Percentiles rank a stretch among this genome's conserved stretches.
phyloP scores from a whole-genome alignment of 2,113 vertebrate genomes.

The Mesitornis unicolor region DNA sequence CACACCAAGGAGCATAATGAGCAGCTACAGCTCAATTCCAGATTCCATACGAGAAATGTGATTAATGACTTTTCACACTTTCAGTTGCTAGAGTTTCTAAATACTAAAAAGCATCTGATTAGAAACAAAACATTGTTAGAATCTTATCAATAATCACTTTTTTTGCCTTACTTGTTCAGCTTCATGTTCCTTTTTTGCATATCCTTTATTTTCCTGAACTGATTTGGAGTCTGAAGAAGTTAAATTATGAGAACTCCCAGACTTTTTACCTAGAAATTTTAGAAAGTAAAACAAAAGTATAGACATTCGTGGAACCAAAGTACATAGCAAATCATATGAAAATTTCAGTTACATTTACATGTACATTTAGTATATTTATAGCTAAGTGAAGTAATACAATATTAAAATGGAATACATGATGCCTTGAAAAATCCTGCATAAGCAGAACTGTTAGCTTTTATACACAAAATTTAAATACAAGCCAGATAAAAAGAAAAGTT shows the following conservation, averaged over 20 bases:
- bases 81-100: background rate
- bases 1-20: background rate
- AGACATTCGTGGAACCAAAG: background rate
- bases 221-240: constrained; percentile 73
- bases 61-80: background rate
- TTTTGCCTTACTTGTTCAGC: constrained; percentile 80
- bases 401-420: background rate
- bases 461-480: background rate
- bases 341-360: background rate
- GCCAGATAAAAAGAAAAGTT: background rate
- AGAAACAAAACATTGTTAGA: background rate
- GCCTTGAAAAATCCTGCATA: background rate
- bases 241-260: constrained; percentile 78
- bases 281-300: background rate
- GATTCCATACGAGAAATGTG: background rate
- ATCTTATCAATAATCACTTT: background rate
- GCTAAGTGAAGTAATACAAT: background rate
- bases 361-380: background rate
- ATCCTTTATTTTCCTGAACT: constrained; percentile 72
- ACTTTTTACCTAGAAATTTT: constrained; percentile 78
- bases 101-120: background rate
- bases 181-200: constrained; percentile 76
- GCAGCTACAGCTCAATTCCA: background rate
- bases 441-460: background rate
- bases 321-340: accelerated